Conservation (phyloP, 2,888 invertebrate genomes). For the Apodemia duryi region DNA sequence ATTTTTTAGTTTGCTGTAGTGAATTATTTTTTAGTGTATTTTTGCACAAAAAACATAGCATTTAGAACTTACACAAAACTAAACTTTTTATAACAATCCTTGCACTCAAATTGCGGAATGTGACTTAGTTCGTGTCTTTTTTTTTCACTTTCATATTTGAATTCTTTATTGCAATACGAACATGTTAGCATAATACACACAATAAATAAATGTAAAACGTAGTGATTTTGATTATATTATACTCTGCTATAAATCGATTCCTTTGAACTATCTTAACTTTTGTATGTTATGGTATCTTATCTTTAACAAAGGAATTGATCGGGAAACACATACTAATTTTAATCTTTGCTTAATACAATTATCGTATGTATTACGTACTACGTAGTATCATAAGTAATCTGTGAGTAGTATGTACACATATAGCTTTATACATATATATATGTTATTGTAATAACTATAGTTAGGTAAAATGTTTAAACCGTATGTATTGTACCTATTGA, state of each 20-base stretch:
- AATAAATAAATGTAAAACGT: not conserved
- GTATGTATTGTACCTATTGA: too few relatives aligned
- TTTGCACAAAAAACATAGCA: constrained; percentile 15
- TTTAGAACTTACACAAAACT: constrained; percentile 61
- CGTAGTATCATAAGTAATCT: too few relatives aligned
- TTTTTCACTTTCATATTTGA: constrained; percentile 64
- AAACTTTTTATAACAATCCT: constrained; percentile 65
- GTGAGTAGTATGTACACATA: too few relatives aligned
- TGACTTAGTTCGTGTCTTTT: constrained; percentile 67
- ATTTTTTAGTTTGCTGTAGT: not conserved
- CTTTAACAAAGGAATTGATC: not conserved
- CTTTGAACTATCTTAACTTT: not conserved
- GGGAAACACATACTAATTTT: too few relatives aligned
- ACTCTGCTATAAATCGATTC: not conserved
- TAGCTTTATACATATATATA: too few relatives aligned
- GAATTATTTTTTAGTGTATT: too few relatives aligned
- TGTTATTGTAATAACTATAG: too few relatives aligned
- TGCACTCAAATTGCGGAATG: constrained; percentile 56
- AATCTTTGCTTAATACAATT: too few relatives aligned
- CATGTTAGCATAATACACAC: constrained; percentile 40
- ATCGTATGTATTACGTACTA: too few relatives aligned
- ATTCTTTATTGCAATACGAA: constrained; percentile 53
- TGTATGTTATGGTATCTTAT: not conserved
- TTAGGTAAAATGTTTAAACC: too few relatives aligned
- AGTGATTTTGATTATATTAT: not conserved